A percentile compares a stretch with the other conserved stretches of the same genome.
Evolutionary conservation across 2,888 invertebrate species (phyloP).

Genomic region (Lysandra coridon): DNA sequence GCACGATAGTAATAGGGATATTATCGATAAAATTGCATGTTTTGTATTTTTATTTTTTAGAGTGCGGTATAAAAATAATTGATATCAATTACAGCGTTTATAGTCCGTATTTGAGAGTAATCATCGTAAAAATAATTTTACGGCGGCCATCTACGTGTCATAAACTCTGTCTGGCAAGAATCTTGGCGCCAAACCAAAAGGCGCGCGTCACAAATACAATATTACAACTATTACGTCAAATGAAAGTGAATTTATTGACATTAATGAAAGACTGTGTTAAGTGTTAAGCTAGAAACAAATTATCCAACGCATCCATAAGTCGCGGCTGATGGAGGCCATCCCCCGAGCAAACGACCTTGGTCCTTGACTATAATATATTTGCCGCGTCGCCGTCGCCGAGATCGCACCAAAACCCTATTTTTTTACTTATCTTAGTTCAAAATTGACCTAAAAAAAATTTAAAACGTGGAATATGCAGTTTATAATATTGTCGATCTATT

Average conservation of each 20-base stretch:
- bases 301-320: no score
- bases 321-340: no score
- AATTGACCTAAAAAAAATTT: no score
- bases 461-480: no score
- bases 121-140: slow-evolving; percentile 28
- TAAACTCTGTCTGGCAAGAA: slow-evolving; percentile 36
- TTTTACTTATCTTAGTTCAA: no score
- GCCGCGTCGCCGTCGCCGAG: no score
- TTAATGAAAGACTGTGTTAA: no score
- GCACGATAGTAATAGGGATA: not conserved
- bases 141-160: slow-evolving; percentile 36
- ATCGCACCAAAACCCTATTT: no score
- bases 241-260: slow-evolving; percentile 28
- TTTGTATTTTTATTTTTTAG: not conserved
- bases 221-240: slow-evolving; percentile 32
- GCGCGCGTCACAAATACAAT: slow-evolving; percentile 32
- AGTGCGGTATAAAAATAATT: not conserved
- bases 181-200: slow-evolving; percentile 34
- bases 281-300: no score
- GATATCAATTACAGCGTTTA: slow-evolving; percentile 16
- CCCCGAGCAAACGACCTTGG: no score
- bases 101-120: slow-evolving; percentile 8
- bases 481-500: no score
- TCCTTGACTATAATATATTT: no score
- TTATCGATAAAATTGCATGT: not conserved